Evolutionary conservation across 2,113 vertebrate species (phyloP), one percentile per base, ranked within the genome.

Genomic region (Pseudorasbora parva): DNA sequence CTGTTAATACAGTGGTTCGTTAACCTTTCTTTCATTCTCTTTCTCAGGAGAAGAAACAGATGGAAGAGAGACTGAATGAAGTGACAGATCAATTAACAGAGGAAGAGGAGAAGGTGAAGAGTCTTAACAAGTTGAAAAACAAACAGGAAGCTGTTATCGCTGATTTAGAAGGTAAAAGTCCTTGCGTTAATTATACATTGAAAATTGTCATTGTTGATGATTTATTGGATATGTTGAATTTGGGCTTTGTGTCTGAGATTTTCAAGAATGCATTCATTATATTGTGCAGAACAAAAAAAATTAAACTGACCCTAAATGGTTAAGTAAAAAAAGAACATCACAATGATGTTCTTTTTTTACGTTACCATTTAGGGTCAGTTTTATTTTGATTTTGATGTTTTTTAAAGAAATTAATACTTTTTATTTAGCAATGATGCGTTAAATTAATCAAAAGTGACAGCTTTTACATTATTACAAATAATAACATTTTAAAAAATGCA

Each of bases 41-140:
- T 2, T 57, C 15, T 75, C 91, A 97, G 96, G 97, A 98, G 86
- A 96, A 96, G 89, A 95, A 94, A 84, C 93, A 94, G 84, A 66
- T 96, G 77, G 97, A 98, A 45, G 97, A 98, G 33, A 94, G 96
- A 17, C 91, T 98, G 82, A 91, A 91, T 1, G 97, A 97, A 76
- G 93, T 96, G 85, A 94, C 94, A 0, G 95, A 96, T 33, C 95
- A 96, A 81, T 93, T 97, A 9, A 95, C 95, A 0, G 96, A 97
- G 76, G 96, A 97, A 84, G 97, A 98, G 60, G 97, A 98, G 91
- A 97, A 96, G 81, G 91, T 95, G 82, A 98, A 98, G 90, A 96
- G 95, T 86, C 93, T 98, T 2, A 96, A 93, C 84, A 98, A 98
- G 85, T 94, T 97, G 1, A 95, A 96, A 71, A 95, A 95, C 91